These are phyloP conservation scores for Andrena marginata DNA, from an alignment of 2,888 invertebrate species.

Conservation along the genomic window DNA sequence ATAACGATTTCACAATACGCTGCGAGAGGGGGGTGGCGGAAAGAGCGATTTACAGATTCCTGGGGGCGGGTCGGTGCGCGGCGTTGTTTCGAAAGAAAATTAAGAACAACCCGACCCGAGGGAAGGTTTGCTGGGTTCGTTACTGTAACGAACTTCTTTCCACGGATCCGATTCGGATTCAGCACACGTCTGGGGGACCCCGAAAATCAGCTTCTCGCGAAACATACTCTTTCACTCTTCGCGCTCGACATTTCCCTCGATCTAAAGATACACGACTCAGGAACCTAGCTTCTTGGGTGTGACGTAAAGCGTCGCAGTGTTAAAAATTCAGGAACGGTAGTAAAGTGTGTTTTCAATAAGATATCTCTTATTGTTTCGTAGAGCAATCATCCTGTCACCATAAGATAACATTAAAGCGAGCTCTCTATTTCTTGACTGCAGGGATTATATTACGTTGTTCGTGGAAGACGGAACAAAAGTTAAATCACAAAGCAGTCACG, in stretches of 20 bases:
- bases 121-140: constrained; percentile 72
- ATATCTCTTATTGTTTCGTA: too few species aligned
- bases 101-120: constrained; percentile 51
- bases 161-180: constrained; percentile 72
- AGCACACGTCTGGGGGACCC: constrained; percentile 53
- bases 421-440: too few species aligned
- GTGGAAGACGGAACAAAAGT: background rate
- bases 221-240: constrained; percentile 22
- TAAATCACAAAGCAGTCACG: background rate
- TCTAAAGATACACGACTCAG: constrained; percentile 17
- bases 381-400: too few species aligned
- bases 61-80: constrained; percentile 13
- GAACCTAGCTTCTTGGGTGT: background rate
- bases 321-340: background rate
- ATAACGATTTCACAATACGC: background rate
- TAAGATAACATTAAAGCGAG: too few species aligned
- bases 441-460: background rate
- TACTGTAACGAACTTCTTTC: constrained; percentile 79
- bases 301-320: constrained; percentile 13
- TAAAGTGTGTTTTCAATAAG: too few species aligned
- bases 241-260: background rate
- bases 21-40: background rate
- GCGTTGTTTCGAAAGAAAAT: constrained; percentile 53
- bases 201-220: constrained; percentile 59
- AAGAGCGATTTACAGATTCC: constrained; percentile 23